These are phyloP conservation scores for Acanthopleura granulata DNA, from an alignment of 2,888 invertebrate genomes.

Conservation along the genomic window DNA sequence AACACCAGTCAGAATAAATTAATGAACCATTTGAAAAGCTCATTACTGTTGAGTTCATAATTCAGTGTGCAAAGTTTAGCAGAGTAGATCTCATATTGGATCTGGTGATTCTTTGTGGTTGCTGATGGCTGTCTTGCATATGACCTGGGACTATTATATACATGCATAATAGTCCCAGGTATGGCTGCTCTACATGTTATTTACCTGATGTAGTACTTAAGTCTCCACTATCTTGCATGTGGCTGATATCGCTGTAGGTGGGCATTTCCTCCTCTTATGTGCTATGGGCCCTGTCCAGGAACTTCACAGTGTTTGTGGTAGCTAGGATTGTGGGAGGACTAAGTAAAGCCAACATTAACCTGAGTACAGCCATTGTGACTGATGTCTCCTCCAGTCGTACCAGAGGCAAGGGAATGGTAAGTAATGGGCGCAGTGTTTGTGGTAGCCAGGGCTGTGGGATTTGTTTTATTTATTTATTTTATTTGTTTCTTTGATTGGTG, in stretches of 20 bases:
- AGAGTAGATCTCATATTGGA: too few relatives aligned
- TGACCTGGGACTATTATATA: too few relatives aligned
- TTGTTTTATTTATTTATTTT: too few relatives aligned
- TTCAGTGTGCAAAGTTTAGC: too few relatives aligned
- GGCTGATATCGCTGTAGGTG: slow-evolving; percentile 73
- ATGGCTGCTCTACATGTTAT: slow-evolving; percentile 95
- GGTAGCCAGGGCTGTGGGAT: too few relatives aligned
- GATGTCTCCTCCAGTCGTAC: slow-evolving; percentile 88
- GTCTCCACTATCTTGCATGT: slow-evolving; percentile 86
- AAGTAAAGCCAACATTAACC: slow-evolving; percentile 95
- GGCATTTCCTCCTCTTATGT: slow-evolving; percentile 89
- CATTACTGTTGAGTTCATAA: too few relatives aligned
- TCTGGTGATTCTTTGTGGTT: too few relatives aligned
- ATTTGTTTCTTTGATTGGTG: too few relatives aligned
- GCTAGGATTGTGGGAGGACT: slow-evolving; percentile 94
- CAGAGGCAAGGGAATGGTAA: slow-evolving; percentile 94
- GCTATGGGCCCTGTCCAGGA: slow-evolving; percentile 89
- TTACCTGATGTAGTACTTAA: slow-evolving; percentile 89
- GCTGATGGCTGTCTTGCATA: too few relatives aligned
- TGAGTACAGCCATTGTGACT: slow-evolving; percentile 94
- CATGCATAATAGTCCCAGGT: slow-evolving; percentile 76
- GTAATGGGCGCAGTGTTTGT: slow-evolving; percentile 16
- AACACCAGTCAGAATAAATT: too few relatives aligned
- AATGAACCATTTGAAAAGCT: too few relatives aligned
- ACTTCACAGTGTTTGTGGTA: slow-evolving; percentile 90